These are phyloP conservation scores for Hoplodrina ambigua DNA, from an alignment of 2,888 invertebrate species.

Conservation along the genomic window DNA sequence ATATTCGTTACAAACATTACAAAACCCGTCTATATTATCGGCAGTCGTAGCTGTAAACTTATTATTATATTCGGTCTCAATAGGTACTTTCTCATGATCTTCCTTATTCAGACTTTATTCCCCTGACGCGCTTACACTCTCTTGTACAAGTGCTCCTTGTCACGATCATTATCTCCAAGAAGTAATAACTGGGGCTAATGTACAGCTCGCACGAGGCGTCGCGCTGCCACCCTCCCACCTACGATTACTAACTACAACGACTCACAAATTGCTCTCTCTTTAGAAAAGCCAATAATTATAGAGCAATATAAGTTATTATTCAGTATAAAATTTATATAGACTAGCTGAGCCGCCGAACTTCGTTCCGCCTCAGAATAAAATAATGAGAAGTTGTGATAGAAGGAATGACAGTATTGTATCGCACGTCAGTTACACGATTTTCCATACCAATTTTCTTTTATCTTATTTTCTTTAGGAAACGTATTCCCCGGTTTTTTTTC, in stretches of 20 bases:
- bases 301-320: background rate
- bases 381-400: too few relatives aligned
- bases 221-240: background rate
- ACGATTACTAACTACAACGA: slow-evolving; percentile 2
- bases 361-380: too few relatives aligned
- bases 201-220: background rate
- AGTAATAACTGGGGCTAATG: slow-evolving; percentile 2
- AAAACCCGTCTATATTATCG: background rate
- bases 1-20: too few relatives aligned
- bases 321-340: background rate
- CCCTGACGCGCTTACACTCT: background rate
- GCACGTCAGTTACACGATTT: too few relatives aligned
- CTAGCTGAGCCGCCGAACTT: too few relatives aligned
- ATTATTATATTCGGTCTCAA: background rate
- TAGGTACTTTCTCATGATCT: background rate
- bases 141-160: background rate
- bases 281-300: background rate
- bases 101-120: background rate
- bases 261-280: background rate
- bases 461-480: too few relatives aligned
- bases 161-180: slow-evolving; percentile 11
- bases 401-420: too few relatives aligned
- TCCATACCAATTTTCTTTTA: too few relatives aligned
- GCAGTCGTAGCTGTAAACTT: background rate
- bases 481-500: too few relatives aligned